Base-by-base conservation (phyloP, 2,113 vertebrate genomes). In the Diadophis punctatus region DNA sequence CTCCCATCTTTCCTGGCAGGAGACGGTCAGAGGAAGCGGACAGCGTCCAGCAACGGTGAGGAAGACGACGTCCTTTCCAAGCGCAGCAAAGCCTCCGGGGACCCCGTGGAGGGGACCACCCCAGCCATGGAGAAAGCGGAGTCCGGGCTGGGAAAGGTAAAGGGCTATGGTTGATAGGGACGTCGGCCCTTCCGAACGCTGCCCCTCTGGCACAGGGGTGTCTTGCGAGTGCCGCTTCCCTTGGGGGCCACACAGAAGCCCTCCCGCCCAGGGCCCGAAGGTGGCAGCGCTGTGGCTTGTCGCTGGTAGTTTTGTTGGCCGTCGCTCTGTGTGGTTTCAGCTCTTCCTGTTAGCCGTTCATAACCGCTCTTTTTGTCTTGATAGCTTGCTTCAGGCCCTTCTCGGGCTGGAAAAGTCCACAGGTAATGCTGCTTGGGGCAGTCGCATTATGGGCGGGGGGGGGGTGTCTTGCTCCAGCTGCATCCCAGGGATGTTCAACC, bases 81-180 rank as follows among this genome's bases (percentile, higher is more conserved):
- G 90, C 85, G 43, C 12, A 11, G 91, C 56, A 95, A 95, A 90
- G 56, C 90, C 90, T 91, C 91, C 89, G 93, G 92, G 25, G 52
- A 95, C 95, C 94, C 80, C n/a, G 84, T 91, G 68, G 91, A 86
- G n/a, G 88, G 25, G 94, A n/a, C 93, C 92, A 93, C 56, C 90
- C 51, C 93, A 88, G n/a, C 63, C 88, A 88, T 90, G 91, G 92
- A 94, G 96, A 95, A 92, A 39, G 91, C 91, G 89, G 93, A 86
- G 87, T 43, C 52, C 49, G 43, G 97, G 27, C 55, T 94, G 86
- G 94, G 90, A 91, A 96, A 97, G 97, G 96, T 97, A 96, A 95
- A 0, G 0, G 92, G 49, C 22, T 46, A 20, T 18, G 30, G 49
- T 48, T 74, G 25, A 16, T 5, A 6, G 4, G 46, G 23, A 55